Base-by-base conservation (phyloP, 1,140 invertebrate genomes). In the Drosophila auraria region DNA sequence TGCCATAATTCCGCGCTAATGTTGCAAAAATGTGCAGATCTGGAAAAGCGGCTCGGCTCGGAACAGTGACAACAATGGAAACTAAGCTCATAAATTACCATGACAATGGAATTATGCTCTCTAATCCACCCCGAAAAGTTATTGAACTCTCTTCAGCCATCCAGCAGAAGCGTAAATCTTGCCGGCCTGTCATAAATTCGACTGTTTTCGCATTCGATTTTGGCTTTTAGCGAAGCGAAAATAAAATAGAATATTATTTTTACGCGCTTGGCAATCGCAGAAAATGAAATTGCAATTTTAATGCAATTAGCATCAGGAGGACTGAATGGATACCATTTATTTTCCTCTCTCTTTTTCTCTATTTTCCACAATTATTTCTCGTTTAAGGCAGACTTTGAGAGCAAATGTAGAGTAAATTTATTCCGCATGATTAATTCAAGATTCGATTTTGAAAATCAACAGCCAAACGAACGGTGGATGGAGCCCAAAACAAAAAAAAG, bases 391-490 rank as follows among this genome's bases (percentile, higher is more conserved):
- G 23, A 38, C 33, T 62, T 53, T 15, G 17, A 11, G 38, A 33
- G 74, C 23, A 78, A 70, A 71, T 71, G 51, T 71, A 70, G 71
- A 80, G 80, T 77, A 80, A 84, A 84, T 83, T 84, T 78, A 83
- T 84, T 84, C 77, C 82, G 56, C 77, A 78, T 83, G 82, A 84
- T 84, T 84, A 84, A 78, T 83, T 83, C 81, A 61, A 80, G 76
- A 80, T 83, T 84, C 77, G 72, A 84, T 84, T 82, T 72, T 66
- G 59, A 50, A 70, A 78, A 58, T 72, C 44, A 56, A 64, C 20
- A 56, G n/a, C 40, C 47, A 51, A 20, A 25, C 12, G 53, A 33
- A 42, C 20, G 11, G 17, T 30, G 11, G 25, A 2, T 40, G 6
- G n/a, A 44, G 30, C 14, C 54, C 42, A 8, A 14, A 20, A 60